A percentile compares a stretch with the other conserved stretches of the same genome.
Evolutionary conservation across 2,888 invertebrate species (phyloP).

Genomic region (Leptinotarsa rubiginosa): DNA sequence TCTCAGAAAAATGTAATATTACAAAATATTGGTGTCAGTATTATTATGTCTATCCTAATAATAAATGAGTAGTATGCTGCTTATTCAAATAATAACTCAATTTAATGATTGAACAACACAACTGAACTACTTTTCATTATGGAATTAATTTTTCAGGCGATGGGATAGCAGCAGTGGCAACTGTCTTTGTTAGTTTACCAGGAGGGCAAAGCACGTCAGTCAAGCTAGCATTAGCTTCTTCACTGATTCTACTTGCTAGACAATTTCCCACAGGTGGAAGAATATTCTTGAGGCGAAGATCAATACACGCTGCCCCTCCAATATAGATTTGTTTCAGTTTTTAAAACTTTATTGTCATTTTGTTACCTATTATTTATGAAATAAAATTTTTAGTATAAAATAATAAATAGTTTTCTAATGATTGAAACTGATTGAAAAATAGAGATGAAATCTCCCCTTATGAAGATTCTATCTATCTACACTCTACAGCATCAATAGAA

Average conservation of each 20-base stretch:
- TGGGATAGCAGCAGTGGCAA: slow-evolving; percentile 90
- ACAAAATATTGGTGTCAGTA: no score
- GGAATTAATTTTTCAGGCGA: slow-evolving; percentile 69
- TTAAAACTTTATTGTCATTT: slow-evolving; percentile 42
- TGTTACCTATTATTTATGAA: slow-evolving; percentile 48
- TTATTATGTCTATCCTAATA: no score
- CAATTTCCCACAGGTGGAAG: slow-evolving; percentile 70
- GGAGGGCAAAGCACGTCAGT: slow-evolving; percentile 85
- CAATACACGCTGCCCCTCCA: slow-evolving; percentile 69
- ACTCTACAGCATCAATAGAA: no score
- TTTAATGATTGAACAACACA: no score
- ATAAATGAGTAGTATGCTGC: no score
- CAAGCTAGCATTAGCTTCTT: slow-evolving; percentile 83
- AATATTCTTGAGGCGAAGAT: slow-evolving; percentile 71
- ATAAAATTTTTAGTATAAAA: slow-evolving; percentile 28
- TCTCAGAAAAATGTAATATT: no score
- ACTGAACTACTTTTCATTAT: background rate
- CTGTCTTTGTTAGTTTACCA: slow-evolving; percentile 90
- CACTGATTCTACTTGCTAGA: slow-evolving; percentile 79
- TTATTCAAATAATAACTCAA: no score
- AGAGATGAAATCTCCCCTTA: no score
- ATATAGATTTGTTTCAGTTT: slow-evolving; percentile 55
- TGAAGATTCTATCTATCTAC: no score
- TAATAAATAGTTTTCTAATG: no score
- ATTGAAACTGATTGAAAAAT: no score